phyloP scores from a whole-genome alignment of 2,888 invertebrate species.

The Drosophila kokeensis region DNA sequence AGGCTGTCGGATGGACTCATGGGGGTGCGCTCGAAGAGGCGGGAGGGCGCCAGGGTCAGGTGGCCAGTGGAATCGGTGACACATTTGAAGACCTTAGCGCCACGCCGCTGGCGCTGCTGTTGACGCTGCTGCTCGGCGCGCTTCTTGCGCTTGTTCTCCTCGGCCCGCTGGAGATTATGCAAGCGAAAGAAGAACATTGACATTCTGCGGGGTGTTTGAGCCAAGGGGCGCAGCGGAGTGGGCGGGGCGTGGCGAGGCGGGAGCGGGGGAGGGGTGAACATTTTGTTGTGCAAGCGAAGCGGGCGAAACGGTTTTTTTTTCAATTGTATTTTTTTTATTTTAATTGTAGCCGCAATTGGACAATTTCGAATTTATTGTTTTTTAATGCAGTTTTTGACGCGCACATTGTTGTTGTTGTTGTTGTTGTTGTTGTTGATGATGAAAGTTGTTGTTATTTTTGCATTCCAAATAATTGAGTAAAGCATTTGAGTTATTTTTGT shows the following conservation, averaged over 20 bases:
- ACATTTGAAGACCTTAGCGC: slow-evolving; percentile 87
- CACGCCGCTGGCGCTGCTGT: slow-evolving; percentile 85
- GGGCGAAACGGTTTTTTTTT: slow-evolving; percentile 17
- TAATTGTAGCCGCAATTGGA: not conserved
- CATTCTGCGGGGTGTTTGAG: slow-evolving; percentile 87
- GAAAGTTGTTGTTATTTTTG: slow-evolving; percentile 14
- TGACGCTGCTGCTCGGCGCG: slow-evolving; percentile 85
- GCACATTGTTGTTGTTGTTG: slow-evolving; percentile 22
- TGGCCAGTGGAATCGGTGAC: slow-evolving; percentile 86
- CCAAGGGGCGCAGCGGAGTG: not conserved
- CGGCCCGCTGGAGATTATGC: slow-evolving; percentile 94
- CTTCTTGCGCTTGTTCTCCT: slow-evolving; percentile 90
- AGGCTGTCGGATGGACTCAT: slow-evolving; percentile 94
- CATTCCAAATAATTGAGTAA: slow-evolving; percentile 39
- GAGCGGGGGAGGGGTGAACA: not conserved
- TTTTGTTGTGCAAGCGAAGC: slow-evolving; percentile 18
- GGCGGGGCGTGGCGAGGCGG: not conserved
- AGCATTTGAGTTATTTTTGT: slow-evolving; percentile 34
- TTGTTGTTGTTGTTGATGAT: slow-evolving; percentile 28
- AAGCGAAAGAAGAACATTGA: slow-evolving; percentile 98
- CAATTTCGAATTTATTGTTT: slow-evolving; percentile 15
- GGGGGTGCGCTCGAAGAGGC: slow-evolving; percentile 93
- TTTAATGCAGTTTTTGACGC: slow-evolving; percentile 22
- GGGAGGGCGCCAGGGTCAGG: slow-evolving; percentile 90
- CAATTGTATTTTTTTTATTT: slow-evolving; percentile 10